Conservation (phyloP, 1,140 invertebrate genomes). For the Hylaeus volcanicus region DNA sequence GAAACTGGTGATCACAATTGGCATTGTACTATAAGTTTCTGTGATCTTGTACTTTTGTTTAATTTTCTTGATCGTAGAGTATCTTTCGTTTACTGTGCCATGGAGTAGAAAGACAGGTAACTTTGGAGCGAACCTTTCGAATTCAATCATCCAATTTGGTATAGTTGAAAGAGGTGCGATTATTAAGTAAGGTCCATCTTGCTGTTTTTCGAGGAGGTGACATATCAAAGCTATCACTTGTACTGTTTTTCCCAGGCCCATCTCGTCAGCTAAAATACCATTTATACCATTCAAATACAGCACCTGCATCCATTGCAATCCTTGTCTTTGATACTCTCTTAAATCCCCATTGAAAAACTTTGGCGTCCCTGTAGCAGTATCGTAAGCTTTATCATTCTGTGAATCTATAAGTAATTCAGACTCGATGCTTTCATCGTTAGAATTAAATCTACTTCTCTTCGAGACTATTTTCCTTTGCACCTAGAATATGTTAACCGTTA, state of each 20-base stretch:
- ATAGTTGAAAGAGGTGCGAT: constrained; percentile 86
- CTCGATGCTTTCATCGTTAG: no score
- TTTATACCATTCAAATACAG: constrained; percentile 87
- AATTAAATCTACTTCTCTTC: no score
- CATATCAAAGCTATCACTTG: constrained; percentile 85
- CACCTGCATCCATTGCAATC: constrained; percentile 83
- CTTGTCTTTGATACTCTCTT: constrained; percentile 83
- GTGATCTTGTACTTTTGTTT: constrained; percentile 66
- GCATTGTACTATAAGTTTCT: constrained; percentile 67
- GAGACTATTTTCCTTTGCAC: neutral
- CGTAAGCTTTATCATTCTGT: neutral
- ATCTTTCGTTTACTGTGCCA: constrained; percentile 77
- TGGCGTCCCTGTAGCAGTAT: constrained; percentile 49
- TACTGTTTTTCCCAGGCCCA: constrained; percentile 90
- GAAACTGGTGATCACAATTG: constrained; percentile 84
- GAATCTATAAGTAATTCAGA: constrained; percentile 48
- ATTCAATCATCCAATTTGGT: constrained; percentile 87
- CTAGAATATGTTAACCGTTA: constrained; percentile 28
- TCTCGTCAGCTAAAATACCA: constrained; percentile 91
- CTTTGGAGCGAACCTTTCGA: constrained; percentile 84
- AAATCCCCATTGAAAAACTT: constrained; percentile 80
- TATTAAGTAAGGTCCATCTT: constrained; percentile 84
- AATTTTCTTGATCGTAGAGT: constrained; percentile 71
- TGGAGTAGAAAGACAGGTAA: constrained; percentile 83
- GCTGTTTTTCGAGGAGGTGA: constrained; percentile 81